Evolutionary conservation across 1,140 invertebrate genomes (phyloP).

Genomic region (Achatina immaculata): DNA sequence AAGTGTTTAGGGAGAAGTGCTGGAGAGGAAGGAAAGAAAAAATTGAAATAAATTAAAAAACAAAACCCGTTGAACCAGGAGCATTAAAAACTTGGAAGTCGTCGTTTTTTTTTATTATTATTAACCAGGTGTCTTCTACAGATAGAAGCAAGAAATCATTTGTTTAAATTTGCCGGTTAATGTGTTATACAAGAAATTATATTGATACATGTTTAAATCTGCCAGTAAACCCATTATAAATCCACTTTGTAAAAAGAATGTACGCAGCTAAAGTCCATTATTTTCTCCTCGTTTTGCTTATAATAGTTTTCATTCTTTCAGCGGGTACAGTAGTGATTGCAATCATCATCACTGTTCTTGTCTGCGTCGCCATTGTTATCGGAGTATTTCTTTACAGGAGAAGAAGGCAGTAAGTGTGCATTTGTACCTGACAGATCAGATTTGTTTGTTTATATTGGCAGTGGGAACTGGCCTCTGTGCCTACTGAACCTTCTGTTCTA

Average conservation of each 20-base stretch:
- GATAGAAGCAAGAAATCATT: too few species aligned
- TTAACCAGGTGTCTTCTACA: too few species aligned
- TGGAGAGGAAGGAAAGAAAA: too few species aligned
- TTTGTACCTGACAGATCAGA: too few species aligned
- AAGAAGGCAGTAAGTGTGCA: slow-evolving; percentile 28
- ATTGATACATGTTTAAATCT: neutral
- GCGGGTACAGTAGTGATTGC: slow-evolving; percentile 16
- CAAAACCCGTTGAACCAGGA: too few species aligned
- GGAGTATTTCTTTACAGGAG: slow-evolving; percentile 22
- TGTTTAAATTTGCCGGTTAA: neutral
- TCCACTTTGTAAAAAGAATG: neutral
- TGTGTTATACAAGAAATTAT: neutral
- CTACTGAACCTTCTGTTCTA: too few species aligned
- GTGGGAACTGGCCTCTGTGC: too few species aligned
- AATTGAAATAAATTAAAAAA: too few species aligned
- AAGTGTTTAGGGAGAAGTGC: too few species aligned
- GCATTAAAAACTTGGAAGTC: too few species aligned
- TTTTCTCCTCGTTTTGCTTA: neutral
- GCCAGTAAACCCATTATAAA: neutral
- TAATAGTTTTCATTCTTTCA: neutral
- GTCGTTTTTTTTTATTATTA: too few species aligned
- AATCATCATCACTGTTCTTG: slow-evolving; percentile 8
- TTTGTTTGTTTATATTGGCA: too few species aligned
- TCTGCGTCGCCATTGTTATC: slow-evolving; percentile 10
- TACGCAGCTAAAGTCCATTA: neutral